phyloP scores from a whole-genome alignment of 2,888 invertebrate genomes.

The Eupeodes latifasciatus region DNA sequence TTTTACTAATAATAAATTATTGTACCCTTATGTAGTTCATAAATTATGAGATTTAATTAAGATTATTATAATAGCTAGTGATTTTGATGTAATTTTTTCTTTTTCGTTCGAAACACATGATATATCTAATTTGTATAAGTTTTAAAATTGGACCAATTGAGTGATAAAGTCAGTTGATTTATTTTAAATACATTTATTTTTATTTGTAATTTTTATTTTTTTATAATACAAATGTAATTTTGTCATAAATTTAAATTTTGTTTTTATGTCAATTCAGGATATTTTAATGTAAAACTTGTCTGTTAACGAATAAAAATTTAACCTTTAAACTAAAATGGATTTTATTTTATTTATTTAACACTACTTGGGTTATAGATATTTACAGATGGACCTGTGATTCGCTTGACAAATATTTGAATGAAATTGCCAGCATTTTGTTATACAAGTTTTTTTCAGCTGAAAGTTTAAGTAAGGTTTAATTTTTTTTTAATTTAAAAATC shows the following conservation, averaged over 20 bases:
- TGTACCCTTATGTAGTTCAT: neutral
- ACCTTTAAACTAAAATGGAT: conserved; percentile 5
- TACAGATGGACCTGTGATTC: too few relatives aligned
- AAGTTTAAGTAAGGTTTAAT: too few relatives aligned
- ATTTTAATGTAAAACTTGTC: conserved; percentile 66
- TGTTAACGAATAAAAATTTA: conserved; percentile 64
- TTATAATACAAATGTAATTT: conserved; percentile 16
- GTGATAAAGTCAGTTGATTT: conserved; percentile 34
- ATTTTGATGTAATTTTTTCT: conserved; percentile 42
- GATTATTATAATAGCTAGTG: conserved; percentile 27
- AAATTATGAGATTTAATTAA: conserved; percentile 59
- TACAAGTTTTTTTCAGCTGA: too few relatives aligned
- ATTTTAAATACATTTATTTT: conserved; percentile 11
- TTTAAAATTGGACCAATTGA: conserved; percentile 21
- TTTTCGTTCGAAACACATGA: neutral
- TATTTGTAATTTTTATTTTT: conserved; percentile 10
- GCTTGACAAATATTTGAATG: neutral
- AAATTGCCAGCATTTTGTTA: too few relatives aligned
- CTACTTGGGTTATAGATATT: neutral
- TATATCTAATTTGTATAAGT: neutral
- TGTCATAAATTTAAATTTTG: conserved; percentile 45
- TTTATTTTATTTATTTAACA: neutral
- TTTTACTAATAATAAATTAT: conserved; percentile 19
- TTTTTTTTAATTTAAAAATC: too few relatives aligned
- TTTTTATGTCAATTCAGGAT: conserved; percentile 44